Evolutionary conservation across 2,113 vertebrate species (phyloP), one percentile per base, ranked within the genome.

Genomic region (Dipodomys spectabilis): DNA sequence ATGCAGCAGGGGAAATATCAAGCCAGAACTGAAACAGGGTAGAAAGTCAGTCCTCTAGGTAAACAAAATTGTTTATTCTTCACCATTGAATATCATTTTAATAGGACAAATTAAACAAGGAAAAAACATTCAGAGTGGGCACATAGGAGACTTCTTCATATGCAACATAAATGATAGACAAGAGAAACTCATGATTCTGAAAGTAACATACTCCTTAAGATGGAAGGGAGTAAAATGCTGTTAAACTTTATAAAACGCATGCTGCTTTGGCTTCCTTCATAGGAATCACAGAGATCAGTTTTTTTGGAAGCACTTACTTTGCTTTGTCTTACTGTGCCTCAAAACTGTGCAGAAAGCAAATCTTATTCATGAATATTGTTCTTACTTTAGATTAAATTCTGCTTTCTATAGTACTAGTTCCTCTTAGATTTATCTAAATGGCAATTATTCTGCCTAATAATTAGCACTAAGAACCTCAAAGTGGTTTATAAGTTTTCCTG

Each of bases 11-110:
- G 73, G 62, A 64, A 92, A 49, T 11, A 49, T 30, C 28, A 73
- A 88, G 11, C 28, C 53, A 92, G 45, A 81, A 23, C 60, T 77
- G 71, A 81, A 79, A 93, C 28, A 25, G 73, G 71, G 27, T 77
- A 87, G 75, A 85, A 95, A 94, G 62, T 68, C 82, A 86, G 49
- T 49, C 84, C 81, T 96, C 81, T 88, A 95, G 93, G 91, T 86
- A 95, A 93, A 95, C 44, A 82, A 69, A 95, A 93, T 92, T 80
- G 30, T 32, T 90, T 92, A 15, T 82, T 93, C 25, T 92, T 94
- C 73, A 95, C 62, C 69, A 81, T 35, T 69, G 35, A 96, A 88
- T 25, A 94, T 25, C 27, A 82, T 60, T 89, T 91, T 86, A 28
- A 87, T 86, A 92, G 53, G 88, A 85, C 32, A 57, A 9, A 60